A percentile compares a stretch with the other conserved stretches of the same genome.
These are phyloP conservation scores for Acleris sparsana DNA, from an alignment of 2,888 invertebrate genomes.

Conservation along the genomic window DNA sequence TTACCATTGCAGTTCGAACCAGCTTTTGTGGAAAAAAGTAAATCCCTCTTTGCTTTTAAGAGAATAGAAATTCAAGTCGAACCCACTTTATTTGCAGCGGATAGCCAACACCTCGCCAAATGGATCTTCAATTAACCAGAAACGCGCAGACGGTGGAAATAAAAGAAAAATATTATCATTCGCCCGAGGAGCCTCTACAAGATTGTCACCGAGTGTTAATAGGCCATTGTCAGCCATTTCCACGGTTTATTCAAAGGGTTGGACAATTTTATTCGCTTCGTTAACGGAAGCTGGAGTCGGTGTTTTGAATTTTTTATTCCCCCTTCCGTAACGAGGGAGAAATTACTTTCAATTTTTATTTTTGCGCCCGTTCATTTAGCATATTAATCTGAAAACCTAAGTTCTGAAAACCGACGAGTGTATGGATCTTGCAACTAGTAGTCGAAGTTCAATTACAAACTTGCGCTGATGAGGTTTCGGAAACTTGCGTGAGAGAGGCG, in stretches of 20 bases:
- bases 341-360: slow-evolving; percentile 36
- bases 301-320: slow-evolving; percentile 62
- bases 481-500: slow-evolving; percentile 24
- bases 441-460: slow-evolving; percentile 34
- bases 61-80: slow-evolving; percentile 26
- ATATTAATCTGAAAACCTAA: slow-evolving; percentile 31
- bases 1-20: slow-evolving; percentile 6
- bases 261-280: slow-evolving; percentile 75
- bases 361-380: slow-evolving; percentile 19
- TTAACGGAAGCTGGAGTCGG: slow-evolving; percentile 63
- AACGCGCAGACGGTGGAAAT: slow-evolving; percentile 62
- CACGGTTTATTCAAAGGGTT: slow-evolving; percentile 73
- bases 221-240: slow-evolving; percentile 72
- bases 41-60: slow-evolving; percentile 12
- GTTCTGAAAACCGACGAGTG: slow-evolving; percentile 7
- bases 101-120: slow-evolving; percentile 55
- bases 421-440: slow-evolving; percentile 28
- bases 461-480: slow-evolving; percentile 35
- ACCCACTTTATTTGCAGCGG: slow-evolving; percentile 31
- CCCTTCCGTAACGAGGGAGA: slow-evolving; percentile 35
- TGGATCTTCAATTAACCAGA: slow-evolving; percentile 65
- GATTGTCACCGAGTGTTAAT: slow-evolving; percentile 75
- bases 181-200: slow-evolving; percentile 62
- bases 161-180: slow-evolving; percentile 78
- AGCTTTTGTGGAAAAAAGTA: slow-evolving; percentile 10